These are phyloP conservation scores for Amphiprion clarkii DNA, from an alignment of 2,797 vertebrate species.

Conservation along the genomic window DNA sequence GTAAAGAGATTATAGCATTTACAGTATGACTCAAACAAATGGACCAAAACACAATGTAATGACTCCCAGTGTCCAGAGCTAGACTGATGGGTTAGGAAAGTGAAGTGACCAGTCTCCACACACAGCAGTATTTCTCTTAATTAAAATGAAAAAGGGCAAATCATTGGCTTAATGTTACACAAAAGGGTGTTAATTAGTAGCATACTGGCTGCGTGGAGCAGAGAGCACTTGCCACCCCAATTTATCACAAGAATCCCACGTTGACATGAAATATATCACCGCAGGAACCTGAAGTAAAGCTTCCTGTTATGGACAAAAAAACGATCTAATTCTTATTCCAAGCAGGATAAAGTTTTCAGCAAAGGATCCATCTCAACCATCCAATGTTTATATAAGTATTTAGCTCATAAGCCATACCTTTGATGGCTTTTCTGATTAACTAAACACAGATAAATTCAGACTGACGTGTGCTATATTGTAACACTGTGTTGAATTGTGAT, in stretches of 20 bases:
- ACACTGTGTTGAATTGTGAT: neutral
- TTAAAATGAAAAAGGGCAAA: slow-evolving; percentile 56
- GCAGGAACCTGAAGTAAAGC: neutral
- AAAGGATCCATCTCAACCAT: neutral
- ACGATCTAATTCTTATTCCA: slow-evolving; percentile 5
- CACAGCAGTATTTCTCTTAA: slow-evolving; percentile 54
- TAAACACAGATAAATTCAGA: neutral
- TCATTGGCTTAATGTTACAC: slow-evolving; percentile 40
- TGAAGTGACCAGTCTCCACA: slow-evolving; percentile 53
- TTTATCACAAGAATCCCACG: slow-evolving; percentile 44
- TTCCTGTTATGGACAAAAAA: slow-evolving; percentile 6
- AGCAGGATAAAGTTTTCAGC: neutral
- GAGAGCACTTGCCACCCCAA: slow-evolving; percentile 21
- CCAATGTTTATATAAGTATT: neutral
- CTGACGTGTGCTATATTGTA: neutral
- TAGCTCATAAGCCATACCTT: neutral
- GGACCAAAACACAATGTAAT: slow-evolving; percentile 46
- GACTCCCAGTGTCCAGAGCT: slow-evolving; percentile 29
- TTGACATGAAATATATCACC: slow-evolving; percentile 35
- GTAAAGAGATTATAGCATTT: slow-evolving; percentile 43
- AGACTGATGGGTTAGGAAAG: slow-evolving; percentile 64
- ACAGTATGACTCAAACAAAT: slow-evolving; percentile 64
- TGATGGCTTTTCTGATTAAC: neutral
- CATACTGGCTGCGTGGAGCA: slow-evolving; percentile 22
- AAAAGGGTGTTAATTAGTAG: slow-evolving; percentile 57